Base-by-base conservation (phyloP, 2,113 vertebrate genomes). In the Petroica traversi region DNA sequence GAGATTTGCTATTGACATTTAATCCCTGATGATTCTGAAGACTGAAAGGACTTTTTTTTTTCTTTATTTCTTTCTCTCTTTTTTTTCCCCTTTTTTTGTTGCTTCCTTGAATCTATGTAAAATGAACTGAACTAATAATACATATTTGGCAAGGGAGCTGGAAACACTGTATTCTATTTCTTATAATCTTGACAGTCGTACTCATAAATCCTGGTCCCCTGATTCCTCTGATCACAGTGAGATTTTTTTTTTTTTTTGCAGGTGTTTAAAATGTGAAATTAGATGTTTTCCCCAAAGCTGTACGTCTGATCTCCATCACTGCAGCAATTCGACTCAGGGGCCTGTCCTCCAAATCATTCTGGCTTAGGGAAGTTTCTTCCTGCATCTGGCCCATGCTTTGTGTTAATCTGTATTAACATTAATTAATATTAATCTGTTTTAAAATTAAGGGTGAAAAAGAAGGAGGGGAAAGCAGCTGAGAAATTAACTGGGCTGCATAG, bases 1-100 rank as follows among this genome's bases (percentile, higher is more conserved):
- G 84, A 89, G 94, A 93, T 96, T 96, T 96, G 92, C 89, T 95
- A 85, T 96, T 97, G 94, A 95, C 94, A 93, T 97, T 96, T 96
- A 97, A 95, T 97, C 93, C 85, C 91, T 76, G 85, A 93, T 96
- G 89, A 97, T 97, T 96, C 95, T 95, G 90, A 82, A 85, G 96
- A 76, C 87, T 88, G 52, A 55, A 71, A 92, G 68, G 92, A 62
- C 34, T 6, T 67, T 88, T 73, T 85, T 85, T 74, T 88, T 58
- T 9, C 6, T 88, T 59, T 40, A 28, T 88, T 74, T 92, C 38
- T 88, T 74, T 92, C 38, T 76, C 41, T 62, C 2, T 29, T 18
- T 19, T 36, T 64, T 36, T 64, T 51, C 18, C 3, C 4, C n/a
- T n/a, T 29, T 62, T 48, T 71, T 22, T 36, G 5, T 71, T 95